Percentiles rank a stretch among this genome's conserved stretches.
These are phyloP conservation scores for Ichneumon xanthorius DNA, from an alignment of 2,888 invertebrate genomes.

Conservation along the genomic window DNA sequence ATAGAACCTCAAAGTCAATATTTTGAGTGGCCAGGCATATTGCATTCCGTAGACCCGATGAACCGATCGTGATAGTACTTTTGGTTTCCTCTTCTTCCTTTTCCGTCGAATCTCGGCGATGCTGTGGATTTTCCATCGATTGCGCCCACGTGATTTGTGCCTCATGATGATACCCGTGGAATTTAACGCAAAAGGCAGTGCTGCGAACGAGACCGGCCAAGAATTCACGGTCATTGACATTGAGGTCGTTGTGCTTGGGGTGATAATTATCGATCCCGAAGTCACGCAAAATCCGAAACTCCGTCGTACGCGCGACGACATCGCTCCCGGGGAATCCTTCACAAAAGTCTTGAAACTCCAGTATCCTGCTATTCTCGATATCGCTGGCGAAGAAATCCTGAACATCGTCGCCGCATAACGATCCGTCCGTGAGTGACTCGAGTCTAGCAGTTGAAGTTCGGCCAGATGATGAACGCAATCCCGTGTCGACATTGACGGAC, in stretches of 20 bases:
- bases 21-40: background rate
- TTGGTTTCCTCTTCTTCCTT: slow-evolving; percentile 41
- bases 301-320: background rate
- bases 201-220: slow-evolving; percentile 55
- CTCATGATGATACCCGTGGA: slow-evolving; percentile 68
- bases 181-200: slow-evolving; percentile 68
- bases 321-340: background rate
- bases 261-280: background rate
- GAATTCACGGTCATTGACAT: slow-evolving; percentile 42
- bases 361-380: background rate
- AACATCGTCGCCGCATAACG: slow-evolving; percentile 6
- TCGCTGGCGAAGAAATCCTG: slow-evolving; percentile 24
- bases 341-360: background rate
- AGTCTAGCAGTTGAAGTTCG: slow-evolving; percentile 11
- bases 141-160: slow-evolving; percentile 85
- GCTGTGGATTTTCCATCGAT: slow-evolving; percentile 76
- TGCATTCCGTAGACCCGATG: background rate
- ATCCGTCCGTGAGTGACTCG: slow-evolving; percentile 10
- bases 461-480: slow-evolving; percentile 21
- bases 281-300: background rate
- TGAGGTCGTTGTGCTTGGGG: slow-evolving; percentile 19
- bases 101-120: slow-evolving; percentile 42
- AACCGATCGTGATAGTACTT: background rate
- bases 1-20: slow-evolving; percentile 85
- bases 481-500: slow-evolving; percentile 20